Evolutionary conservation across 35 echinoderm and acorn worm genomes (phyloP).

Genomic region (Patiria miniata): DNA sequence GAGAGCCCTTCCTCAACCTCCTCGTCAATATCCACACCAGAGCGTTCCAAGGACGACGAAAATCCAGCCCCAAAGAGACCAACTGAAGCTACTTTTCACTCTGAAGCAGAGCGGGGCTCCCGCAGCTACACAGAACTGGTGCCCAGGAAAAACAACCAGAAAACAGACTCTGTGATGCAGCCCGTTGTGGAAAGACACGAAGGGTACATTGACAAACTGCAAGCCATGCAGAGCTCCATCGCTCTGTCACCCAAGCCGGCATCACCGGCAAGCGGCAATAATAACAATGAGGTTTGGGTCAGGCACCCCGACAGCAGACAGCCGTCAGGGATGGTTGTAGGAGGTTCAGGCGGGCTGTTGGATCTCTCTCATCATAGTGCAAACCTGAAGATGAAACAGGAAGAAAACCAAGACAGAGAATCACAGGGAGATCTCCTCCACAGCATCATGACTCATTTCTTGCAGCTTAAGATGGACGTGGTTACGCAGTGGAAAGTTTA

Average conservation of each 20-base stretch:
- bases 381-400: background rate
- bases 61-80: background rate
- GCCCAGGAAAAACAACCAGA: conserved; percentile 38
- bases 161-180: background rate
- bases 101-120: conserved; percentile 21
- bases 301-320: background rate
- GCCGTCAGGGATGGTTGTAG: background rate
- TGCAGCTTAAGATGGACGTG: background rate
- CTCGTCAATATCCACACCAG: conserved; percentile 12
- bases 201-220: background rate
- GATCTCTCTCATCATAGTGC: background rate
- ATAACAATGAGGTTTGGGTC: background rate
- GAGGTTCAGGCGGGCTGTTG: background rate
- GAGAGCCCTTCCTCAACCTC: background rate
- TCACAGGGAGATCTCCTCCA: background rate
- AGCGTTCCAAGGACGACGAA: conserved; percentile 1
- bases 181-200: background rate
- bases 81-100: background rate
- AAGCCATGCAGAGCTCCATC: background rate
- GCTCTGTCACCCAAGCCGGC: conserved; percentile 10
- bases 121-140: conserved; percentile 82
- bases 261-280: background rate
- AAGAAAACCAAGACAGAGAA: background rate
- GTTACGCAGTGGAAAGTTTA: background rate
- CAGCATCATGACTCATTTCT: background rate